Evolutionary conservation across 2,888 invertebrate genomes (phyloP).

Genomic region (Folsomia manolachei): DNA sequence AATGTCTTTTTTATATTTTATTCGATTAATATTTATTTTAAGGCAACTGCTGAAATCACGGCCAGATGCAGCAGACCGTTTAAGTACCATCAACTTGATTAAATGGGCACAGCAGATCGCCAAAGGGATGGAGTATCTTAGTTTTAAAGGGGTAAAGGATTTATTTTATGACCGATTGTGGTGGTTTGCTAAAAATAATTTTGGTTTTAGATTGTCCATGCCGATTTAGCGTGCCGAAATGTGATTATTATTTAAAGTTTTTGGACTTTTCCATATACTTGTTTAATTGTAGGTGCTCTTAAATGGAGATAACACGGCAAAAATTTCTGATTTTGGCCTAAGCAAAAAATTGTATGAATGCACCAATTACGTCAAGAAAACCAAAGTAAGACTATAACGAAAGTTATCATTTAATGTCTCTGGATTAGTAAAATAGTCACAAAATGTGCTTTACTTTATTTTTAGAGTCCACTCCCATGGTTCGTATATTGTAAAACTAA

Average conservation of each 20-base stretch:
- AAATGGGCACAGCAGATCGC: conserved; percentile 36
- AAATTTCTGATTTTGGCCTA: conserved; percentile 43
- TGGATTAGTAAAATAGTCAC: too few relatives aligned
- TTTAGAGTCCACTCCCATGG: conserved; percentile 19
- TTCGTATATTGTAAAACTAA: too few relatives aligned
- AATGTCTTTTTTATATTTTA: not conserved
- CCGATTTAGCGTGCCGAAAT: conserved; percentile 42
- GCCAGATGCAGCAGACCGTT: not conserved
- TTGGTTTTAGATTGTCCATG: conserved; percentile 44
- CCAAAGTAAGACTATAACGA: conserved; percentile 35
- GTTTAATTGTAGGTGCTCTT: too few relatives aligned
- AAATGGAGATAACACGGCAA: conserved; percentile 21
- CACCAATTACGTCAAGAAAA: conserved; percentile 42
- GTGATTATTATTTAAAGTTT: too few relatives aligned
- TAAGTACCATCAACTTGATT: conserved; percentile 32
- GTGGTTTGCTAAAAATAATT: too few relatives aligned
- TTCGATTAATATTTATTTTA: not conserved
- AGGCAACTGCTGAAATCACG: not conserved
- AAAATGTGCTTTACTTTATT: too few relatives aligned
- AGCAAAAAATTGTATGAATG: conserved; percentile 41
- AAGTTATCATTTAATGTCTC: too few relatives aligned
- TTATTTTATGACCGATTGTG: too few relatives aligned
- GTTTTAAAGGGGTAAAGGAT: conserved; percentile 36
- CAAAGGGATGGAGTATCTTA: conserved; percentile 42
- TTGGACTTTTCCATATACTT: too few relatives aligned